Evolutionary conservation across 92 coral and sea anemone genomes (phyloP), one percentile per base, ranked within the genome.

Genomic region (Parazoanthus swiftii): DNA sequence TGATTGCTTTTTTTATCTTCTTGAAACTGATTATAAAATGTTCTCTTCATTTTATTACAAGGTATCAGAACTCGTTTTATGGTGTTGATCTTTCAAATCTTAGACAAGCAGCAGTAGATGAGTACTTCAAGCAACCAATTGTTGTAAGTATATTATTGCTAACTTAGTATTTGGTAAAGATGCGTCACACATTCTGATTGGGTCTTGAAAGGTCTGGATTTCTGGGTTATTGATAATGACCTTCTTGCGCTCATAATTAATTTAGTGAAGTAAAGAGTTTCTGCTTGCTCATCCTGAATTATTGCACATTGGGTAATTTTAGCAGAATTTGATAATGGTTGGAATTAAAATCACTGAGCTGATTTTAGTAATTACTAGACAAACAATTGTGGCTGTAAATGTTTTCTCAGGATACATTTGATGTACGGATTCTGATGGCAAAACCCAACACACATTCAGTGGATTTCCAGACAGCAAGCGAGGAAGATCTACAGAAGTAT

Each of bases 401-500:
- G 36, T 44, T 88, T 35, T 65, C 83, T 36, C 88, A 97, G 99
- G 99, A 97, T 86, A 97, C 99, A 25, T 97, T 97, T 90, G 99
- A 97, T 81, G 97, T 92, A 66, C 93, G 98, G 75, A 93, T 95
- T 80, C 90, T 97, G 81, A 93, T 97, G 99, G 99, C 99, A 26
- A 97, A 97, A 85, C 99, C 99, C 65, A 92, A 91, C 68, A 95
- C 98, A 65, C 95, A 97, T 72, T 80, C 97, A 65, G 96, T 95
- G 43, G 94, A 97, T 78, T 97, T 97, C 48, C 85, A 93, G 58
- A 85, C 90, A 44, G 90, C 94, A 56, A 92, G 93, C 20, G 99
- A 97, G 83, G 97, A 97, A 82, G 99, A 97, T 88, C 90, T 97
- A n/a, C 98, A 97, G 92, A 96, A 97, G 98, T 95, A 85, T 10